Percentiles rank a stretch among this genome's conserved stretches.
phyloP scores from a whole-genome alignment of 2,888 invertebrate species.

The Stenotaenia linearis region DNA sequence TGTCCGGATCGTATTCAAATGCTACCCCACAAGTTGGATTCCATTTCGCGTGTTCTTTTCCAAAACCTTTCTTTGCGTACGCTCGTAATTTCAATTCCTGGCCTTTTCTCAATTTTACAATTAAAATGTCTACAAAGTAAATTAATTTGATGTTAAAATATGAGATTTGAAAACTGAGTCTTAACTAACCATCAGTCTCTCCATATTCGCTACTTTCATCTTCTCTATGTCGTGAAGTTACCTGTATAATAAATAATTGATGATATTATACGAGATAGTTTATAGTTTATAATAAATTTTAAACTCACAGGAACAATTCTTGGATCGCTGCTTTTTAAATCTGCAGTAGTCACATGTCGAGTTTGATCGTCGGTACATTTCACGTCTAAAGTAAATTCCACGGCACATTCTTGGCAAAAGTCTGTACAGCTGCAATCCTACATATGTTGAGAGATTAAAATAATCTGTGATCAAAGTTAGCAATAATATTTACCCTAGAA shows the following conservation, averaged over 20 bases:
- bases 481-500: conserved; percentile 59
- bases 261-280: conserved; percentile 26
- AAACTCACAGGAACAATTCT: conserved; percentile 71
- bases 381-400: conserved; percentile 94
- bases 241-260: conserved; percentile 41
- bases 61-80: conserved; percentile 93
- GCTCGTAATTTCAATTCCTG: conserved; percentile 91
- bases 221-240: conserved; percentile 83
- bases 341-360: conserved; percentile 91
- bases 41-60: conserved; percentile 99
- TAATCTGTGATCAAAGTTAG: not conserved
- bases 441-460: not conserved
- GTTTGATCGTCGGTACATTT: conserved; percentile 92
- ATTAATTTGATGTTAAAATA: conserved; percentile 31
- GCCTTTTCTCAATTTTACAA: conserved; percentile 68
- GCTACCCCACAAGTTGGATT: conserved; percentile 97
- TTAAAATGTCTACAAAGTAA: conserved; percentile 56
- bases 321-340: conserved; percentile 84
- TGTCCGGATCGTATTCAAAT: conserved; percentile 99
- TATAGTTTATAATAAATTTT: not conserved
- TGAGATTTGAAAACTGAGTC: not conserved
- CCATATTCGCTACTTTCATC: conserved; percentile 91
- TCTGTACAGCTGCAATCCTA: conserved; percentile 94
- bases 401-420: conserved; percentile 95
- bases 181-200: conserved; percentile 71